These are phyloP conservation scores for Poeciliopsis occidentalis DNA, from an alignment of 2,113 vertebrate species.

Conservation along the genomic window DNA sequence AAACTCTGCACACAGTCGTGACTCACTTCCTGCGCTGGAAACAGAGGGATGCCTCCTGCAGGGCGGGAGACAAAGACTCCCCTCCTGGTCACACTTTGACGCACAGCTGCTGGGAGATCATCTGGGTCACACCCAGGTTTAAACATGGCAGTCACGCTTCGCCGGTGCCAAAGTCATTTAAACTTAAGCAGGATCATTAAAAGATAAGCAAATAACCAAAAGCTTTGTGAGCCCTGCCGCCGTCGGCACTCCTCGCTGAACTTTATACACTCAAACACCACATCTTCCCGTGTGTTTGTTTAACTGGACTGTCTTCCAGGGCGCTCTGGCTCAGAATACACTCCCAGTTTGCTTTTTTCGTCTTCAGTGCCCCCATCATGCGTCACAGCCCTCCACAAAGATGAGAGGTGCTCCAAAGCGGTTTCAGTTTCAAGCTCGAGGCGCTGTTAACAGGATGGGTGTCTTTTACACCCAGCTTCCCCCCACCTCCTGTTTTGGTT, in stretches of 20 bases:
- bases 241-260: constrained; percentile 28
- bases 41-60: constrained; percentile 68
- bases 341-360: constrained; percentile 47
- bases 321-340: constrained; percentile 39
- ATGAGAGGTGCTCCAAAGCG: constrained; percentile 42
- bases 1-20: constrained; percentile 63
- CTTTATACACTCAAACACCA: constrained; percentile 40
- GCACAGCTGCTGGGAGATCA: constrained; percentile 24
- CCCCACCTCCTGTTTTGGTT: constrained; percentile 16
- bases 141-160: constrained; percentile 26
- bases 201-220: neutral
- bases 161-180: neutral
- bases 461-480: constrained; percentile 62
- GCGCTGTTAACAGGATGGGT: constrained; percentile 56
- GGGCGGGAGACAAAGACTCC: constrained; percentile 64
- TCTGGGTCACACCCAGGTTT: constrained; percentile 37
- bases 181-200: constrained; percentile 11
- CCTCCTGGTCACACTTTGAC: constrained; percentile 58
- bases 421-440: constrained; percentile 54
- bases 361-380: constrained; percentile 25
- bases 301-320: constrained; percentile 40
- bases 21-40: constrained; percentile 80
- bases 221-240: neutral
- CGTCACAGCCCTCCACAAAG: constrained; percentile 60
- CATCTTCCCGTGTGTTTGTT: constrained; percentile 53